Evolutionary conservation across 2,113 vertebrate genomes (phyloP).

Genomic region (Microcebus griseorufus): DNA sequence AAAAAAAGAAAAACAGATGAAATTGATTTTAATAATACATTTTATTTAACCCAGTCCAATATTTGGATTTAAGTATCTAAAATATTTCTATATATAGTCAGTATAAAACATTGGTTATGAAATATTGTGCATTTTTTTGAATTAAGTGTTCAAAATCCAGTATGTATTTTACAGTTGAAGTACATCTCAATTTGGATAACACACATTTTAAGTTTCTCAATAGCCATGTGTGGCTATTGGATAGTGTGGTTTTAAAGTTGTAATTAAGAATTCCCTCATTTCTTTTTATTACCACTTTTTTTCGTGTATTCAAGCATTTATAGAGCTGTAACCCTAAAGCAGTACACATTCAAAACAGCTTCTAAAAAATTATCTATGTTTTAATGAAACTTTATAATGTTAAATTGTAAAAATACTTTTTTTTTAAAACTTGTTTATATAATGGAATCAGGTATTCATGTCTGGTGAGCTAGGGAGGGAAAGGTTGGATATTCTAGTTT

Average conservation of each 20-base stretch:
- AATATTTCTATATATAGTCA: conserved; percentile 15
- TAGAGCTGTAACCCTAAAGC: neutral
- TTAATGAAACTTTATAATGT: neutral
- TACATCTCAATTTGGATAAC: neutral
- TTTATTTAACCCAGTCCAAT: neutral
- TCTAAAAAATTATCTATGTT: conserved; percentile 12
- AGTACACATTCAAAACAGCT: neutral
- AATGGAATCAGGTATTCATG: neutral
- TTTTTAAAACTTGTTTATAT: neutral
- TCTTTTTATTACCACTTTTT: neutral
- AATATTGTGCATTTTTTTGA: conserved; percentile 6
- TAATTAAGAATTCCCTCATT: neutral
- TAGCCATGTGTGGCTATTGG: neutral
- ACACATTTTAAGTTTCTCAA: neutral
- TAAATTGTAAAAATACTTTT: neutral
- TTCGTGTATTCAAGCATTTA: neutral
- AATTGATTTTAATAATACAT: conserved; percentile 36
- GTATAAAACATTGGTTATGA: neutral
- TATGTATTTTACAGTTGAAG: neutral
- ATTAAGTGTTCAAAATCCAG: neutral
- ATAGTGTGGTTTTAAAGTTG: neutral
- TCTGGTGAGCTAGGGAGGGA: neutral
- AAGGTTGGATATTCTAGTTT: neutral
- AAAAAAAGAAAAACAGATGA: neutral
- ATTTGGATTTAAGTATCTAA: neutral